Evolutionary conservation across 2,797 vertebrate species (phyloP).

Genomic region (Anabas testudineus): DNA sequence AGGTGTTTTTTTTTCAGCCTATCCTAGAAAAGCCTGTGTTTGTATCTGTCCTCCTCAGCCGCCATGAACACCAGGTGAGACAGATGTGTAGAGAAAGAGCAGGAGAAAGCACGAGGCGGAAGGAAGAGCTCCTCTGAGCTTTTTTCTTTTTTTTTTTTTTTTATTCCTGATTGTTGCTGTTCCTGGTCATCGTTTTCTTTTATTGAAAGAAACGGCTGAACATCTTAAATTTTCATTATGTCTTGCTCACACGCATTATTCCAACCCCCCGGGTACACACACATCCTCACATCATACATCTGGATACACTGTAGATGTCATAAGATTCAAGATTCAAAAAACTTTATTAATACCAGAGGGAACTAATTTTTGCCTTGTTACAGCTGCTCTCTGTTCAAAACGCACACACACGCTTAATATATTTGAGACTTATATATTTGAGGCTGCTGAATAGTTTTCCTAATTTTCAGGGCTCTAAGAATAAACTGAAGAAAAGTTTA

Average conservation of each 20-base stretch:
- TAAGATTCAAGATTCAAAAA: no score
- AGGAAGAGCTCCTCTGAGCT: conserved; percentile 23
- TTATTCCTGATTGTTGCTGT: conserved; percentile 15
- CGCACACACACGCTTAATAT: background rate
- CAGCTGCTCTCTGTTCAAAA: background rate
- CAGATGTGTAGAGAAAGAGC: conserved; percentile 25
- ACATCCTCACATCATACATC: background rate
- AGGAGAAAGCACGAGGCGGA: conserved; percentile 23
- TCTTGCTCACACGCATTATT: background rate
- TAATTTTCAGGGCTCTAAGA: background rate
- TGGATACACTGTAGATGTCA: background rate
- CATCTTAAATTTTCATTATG: background rate
- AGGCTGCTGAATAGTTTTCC: background rate
- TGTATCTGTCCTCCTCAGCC: conserved; percentile 50
- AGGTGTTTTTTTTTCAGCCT: conserved; percentile 40
- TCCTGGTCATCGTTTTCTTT: background rate
- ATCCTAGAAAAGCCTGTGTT: conserved; percentile 60
- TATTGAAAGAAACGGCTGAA: no score
- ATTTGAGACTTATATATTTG: background rate
- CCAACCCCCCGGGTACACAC: background rate
- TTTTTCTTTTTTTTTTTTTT: no score
- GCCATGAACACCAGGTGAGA: conserved; percentile 55
- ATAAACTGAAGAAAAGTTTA: background rate
- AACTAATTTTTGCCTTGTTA: no score
- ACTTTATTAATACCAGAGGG: no score